Evolutionary conservation across 2,888 invertebrate species (phyloP).

Genomic region (Gymnocheta viridis): DNA sequence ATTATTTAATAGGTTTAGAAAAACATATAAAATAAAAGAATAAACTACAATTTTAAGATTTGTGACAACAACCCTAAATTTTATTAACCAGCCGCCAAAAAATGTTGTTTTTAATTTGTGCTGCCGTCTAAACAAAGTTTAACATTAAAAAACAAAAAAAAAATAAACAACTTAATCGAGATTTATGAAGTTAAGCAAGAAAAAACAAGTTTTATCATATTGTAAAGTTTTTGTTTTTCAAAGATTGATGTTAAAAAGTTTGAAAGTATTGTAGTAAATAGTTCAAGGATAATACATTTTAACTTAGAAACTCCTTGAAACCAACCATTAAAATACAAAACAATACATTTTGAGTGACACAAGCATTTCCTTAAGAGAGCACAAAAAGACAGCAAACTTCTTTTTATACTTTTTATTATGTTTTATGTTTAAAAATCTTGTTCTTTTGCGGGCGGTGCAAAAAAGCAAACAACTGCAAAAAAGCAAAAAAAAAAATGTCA

Average conservation of each 20-base stretch:
- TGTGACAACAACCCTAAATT: neutral
- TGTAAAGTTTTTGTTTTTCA: neutral
- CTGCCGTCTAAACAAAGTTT: neutral
- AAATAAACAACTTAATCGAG: neutral
- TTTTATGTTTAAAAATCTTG: constrained; percentile 46
- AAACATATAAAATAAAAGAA: neutral
- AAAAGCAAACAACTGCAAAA: neutral
- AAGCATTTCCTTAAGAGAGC: constrained; percentile 11
- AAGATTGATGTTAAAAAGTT: constrained; percentile 22
- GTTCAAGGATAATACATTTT: constrained; percentile 63
- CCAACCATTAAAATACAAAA: neutral
- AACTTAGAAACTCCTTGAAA: constrained; percentile 33
- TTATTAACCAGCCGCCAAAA: neutral
- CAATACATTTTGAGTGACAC: constrained; percentile 47
- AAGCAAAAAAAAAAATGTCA: constrained; percentile 28
- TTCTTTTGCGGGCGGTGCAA: constrained; percentile 18
- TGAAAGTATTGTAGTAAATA: constrained; percentile 40
- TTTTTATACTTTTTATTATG: constrained; percentile 8
- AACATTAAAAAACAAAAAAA: constrained; percentile 3
- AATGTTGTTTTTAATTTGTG: constrained; percentile 1
- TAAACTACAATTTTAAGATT: too few species aligned
- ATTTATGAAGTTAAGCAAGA: constrained; percentile 26
- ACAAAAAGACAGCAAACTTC: constrained; percentile 10
- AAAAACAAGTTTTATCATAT: neutral
- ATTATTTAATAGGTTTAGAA: neutral